Evolutionary conservation across 2,888 invertebrate species (phyloP).

Genomic region (Drosophila aldrichi): DNA sequence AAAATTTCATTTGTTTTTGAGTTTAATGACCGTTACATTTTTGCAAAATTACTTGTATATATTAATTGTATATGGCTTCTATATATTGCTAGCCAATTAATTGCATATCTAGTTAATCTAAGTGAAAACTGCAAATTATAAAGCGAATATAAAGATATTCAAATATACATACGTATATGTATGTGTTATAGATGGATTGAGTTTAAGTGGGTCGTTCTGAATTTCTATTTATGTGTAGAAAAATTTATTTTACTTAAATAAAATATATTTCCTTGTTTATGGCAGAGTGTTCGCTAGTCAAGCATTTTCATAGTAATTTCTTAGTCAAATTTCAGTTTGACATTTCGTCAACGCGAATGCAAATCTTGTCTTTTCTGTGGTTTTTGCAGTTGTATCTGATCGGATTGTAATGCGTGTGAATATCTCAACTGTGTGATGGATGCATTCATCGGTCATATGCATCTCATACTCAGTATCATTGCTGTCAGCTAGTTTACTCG

Average conservation of each 20-base stretch:
- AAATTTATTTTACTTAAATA: too few relatives aligned
- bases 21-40: constrained; percentile 72
- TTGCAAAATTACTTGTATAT: constrained; percentile 45
- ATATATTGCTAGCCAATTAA: constrained; percentile 19
- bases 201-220: background rate
- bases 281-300: background rate
- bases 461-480: constrained; percentile 23
- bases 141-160: background rate
- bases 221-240: background rate
- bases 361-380: constrained; percentile 17
- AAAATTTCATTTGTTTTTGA: constrained; percentile 57
- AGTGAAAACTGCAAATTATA: constrained; percentile 9
- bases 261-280: too few relatives aligned
- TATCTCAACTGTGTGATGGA: constrained; percentile 31
- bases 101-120: constrained; percentile 6
- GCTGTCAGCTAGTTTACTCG: constrained; percentile 25
- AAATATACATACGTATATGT: background rate
- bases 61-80: constrained; percentile 13
- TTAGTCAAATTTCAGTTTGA: constrained; percentile 27
- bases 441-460: constrained; percentile 28
- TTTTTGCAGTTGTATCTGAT: constrained; percentile 30
- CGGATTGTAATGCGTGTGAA: constrained; percentile 58
- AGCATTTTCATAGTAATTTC: background rate
- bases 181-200: too few relatives aligned
- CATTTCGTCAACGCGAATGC: constrained; percentile 39